Percentiles rank a stretch among this genome's conserved stretches.
These are phyloP conservation scores for Plagodis dolabraria DNA, from an alignment of 2,888 invertebrate genomes.

Conservation along the genomic window DNA sequence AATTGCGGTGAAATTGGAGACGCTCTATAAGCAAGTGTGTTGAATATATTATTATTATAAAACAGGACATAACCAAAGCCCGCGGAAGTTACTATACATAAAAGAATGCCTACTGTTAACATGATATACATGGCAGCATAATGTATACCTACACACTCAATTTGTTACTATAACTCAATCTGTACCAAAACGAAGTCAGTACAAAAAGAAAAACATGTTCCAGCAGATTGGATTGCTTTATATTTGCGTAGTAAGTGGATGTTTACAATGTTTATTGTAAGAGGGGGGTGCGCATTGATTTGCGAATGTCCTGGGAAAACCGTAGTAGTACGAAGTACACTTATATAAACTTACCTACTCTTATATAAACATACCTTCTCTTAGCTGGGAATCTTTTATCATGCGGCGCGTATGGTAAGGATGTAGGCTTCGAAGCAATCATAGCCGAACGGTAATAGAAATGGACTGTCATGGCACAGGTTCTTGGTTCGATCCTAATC, in stretches of 20 bases:
- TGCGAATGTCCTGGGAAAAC: conserved; percentile 3
- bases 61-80: background rate
- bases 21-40: no score
- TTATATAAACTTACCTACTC: background rate
- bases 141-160: no score
- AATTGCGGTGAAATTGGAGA: no score
- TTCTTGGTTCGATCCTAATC: no score
- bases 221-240: conserved; percentile 19
- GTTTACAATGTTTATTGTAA: conserved; percentile 4
- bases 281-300: conserved; percentile 7
- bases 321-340: background rate
- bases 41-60: no score
- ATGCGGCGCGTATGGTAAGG: no score
- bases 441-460: no score
- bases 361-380: background rate
- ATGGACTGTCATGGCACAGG: no score
- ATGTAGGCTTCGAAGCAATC: no score
- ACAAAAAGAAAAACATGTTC: conserved; percentile 20
- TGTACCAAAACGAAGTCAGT: background rate
- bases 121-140: background rate
- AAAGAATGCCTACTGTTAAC: background rate
- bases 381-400: no score
- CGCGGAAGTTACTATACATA: background rate
- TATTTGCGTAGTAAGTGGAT: conserved; percentile 8
- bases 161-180: no score